A percentile compares a stretch with the other conserved stretches of the same genome.
These are phyloP conservation scores for Drosophila busckii DNA, from an alignment of 1,140 invertebrate genomes.

Conservation along the genomic window DNA sequence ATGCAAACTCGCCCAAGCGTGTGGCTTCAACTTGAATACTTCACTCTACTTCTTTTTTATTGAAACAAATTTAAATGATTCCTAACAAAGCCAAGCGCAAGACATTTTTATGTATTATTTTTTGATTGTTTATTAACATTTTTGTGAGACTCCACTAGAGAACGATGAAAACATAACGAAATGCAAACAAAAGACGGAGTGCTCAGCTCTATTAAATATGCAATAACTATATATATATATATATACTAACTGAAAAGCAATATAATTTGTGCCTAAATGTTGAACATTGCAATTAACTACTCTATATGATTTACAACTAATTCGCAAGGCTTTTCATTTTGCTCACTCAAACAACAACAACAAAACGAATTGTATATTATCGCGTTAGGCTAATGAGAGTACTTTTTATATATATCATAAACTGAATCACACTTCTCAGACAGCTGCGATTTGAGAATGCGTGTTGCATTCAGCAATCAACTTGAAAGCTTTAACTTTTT, in stretches of 20 bases:
- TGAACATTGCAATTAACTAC: constrained; percentile 72
- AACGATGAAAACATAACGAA: constrained; percentile 4
- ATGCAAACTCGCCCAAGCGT: constrained; percentile 77
- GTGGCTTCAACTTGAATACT: constrained; percentile 42
- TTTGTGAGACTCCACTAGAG: constrained; percentile 15
- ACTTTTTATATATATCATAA: constrained; percentile 23
- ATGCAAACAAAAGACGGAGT: constrained; percentile 27
- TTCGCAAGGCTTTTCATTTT: constrained; percentile 31
- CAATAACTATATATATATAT: constrained; percentile 42
- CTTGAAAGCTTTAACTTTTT: constrained; percentile 17
- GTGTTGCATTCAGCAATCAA: constrained; percentile 43
- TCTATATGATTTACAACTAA: constrained; percentile 45
- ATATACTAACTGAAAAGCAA: constrained; percentile 59
- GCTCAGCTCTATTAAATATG: constrained; percentile 35
- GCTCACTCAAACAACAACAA: constrained; percentile 18
- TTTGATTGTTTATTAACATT: constrained; percentile 30
- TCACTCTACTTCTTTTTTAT: constrained; percentile 22
- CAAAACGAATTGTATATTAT: too few species aligned
- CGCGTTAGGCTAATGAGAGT: too few species aligned
- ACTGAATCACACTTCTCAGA: constrained; percentile 57
- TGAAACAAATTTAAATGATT: constrained; percentile 44
- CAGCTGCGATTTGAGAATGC: constrained; percentile 37
- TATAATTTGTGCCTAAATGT: constrained; percentile 76
- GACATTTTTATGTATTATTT: constrained; percentile 54
- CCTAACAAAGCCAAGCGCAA: constrained; percentile 52